Base-by-base conservation (phyloP, 2,113 vertebrate genomes). In the Tragelaphus scriptus region DNA sequence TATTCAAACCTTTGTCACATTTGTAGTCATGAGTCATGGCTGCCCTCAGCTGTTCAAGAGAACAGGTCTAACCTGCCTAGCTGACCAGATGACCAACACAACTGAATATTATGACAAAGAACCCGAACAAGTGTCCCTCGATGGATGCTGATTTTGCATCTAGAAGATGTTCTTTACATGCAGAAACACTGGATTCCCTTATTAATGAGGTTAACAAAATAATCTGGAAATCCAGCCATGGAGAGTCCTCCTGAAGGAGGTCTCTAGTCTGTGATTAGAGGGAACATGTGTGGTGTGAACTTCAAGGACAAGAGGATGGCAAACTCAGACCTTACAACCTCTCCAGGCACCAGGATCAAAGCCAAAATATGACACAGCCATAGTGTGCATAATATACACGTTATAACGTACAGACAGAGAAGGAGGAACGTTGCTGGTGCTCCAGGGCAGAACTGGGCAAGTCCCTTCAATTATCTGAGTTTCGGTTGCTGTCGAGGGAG, bases 331-430 rank as follows among this genome's bases (percentile, higher is more conserved):
- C 26, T 65, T 9, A 32, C 40, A 3, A 28, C 13, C 32, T 86
- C 47, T 63, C 49, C 81, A 53, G 55, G 53, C 23, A 36, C 53
- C 47, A 68, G 59, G 21, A 51, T 36, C 84, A 23, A 47, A 47
- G 40, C 15, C 55, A 63, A 30, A 59, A 7, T 4, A 9, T 8
- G 49, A 21, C 26, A 11, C 0, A 5, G 40, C 21, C 8, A 0
- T 6, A 9, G 1, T 2, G 11, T 2, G 5, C 4, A 3, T 6
- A 21, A 51, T 14, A 19, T 21, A 6, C 1, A 12, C 4, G 1
- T 8, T 8, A 2, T 12, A 9, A 7, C 0, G 3, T 32, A 25
- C 40, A 36, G 30, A 7, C 26, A 10, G 49, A 15, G 53, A 58
- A n/a, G 12, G 53, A 36, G 61, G 47, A 7, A 2, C 16, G 6